Conservation (phyloP, 2,113 vertebrate species). For the Ptilorrhoa leucosticta region DNA sequence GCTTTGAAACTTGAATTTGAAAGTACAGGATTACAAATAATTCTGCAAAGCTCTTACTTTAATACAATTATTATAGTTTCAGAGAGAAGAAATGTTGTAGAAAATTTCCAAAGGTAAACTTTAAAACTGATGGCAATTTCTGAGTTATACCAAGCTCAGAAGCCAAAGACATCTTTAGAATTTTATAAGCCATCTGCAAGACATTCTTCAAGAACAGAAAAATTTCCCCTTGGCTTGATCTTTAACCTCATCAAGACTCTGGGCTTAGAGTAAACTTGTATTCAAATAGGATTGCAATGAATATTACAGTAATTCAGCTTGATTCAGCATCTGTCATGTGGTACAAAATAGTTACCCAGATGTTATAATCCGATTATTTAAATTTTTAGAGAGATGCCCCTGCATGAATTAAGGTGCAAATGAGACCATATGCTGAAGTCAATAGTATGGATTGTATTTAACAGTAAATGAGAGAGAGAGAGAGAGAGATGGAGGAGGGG, state of each 20-base stretch:
- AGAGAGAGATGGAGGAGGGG: too few relatives aligned
- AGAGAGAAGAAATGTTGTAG: background rate
- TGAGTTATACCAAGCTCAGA: background rate
- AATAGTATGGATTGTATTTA: background rate
- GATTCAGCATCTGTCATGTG: background rate
- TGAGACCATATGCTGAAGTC: background rate
- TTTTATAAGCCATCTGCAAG: background rate
- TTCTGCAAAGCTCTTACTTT: background rate
- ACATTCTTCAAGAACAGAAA: background rate
- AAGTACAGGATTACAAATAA: background rate
- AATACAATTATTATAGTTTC: background rate
- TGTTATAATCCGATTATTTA: background rate
- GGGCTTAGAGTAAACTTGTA: background rate
- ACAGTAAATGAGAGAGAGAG: background rate
- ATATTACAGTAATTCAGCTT: background rate
- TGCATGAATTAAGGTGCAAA: background rate
- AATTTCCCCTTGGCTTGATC: background rate
- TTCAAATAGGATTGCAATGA: background rate
- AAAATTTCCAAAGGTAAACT: background rate
- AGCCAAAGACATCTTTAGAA: background rate
- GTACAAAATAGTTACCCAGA: background rate
- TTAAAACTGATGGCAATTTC: background rate
- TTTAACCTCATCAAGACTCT: background rate
- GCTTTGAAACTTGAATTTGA: background rate
- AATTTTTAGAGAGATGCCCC: background rate